These are phyloP conservation scores for Trissoscelio sp. DNA, from an alignment of 2,888 invertebrate genomes.

Conservation along the genomic window DNA sequence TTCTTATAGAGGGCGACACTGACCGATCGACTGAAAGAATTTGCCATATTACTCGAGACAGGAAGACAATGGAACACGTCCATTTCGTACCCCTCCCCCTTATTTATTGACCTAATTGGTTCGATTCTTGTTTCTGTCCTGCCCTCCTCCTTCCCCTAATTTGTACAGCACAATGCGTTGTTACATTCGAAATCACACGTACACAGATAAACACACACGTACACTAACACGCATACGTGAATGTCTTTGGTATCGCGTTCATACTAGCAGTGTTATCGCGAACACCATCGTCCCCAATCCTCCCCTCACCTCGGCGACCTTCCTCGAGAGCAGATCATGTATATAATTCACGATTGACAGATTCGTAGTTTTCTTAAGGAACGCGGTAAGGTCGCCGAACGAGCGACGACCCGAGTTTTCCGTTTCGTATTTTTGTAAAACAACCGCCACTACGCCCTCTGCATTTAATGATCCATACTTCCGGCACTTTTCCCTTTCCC, in stretches of 20 bases:
- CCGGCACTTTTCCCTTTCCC: constrained; percentile 35
- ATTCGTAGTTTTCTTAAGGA: constrained; percentile 63
- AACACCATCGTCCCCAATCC: constrained; percentile 17
- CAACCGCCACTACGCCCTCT: constrained; percentile 33
- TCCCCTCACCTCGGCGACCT: constrained; percentile 51
- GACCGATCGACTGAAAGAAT: constrained; percentile 73
- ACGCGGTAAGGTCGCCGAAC: constrained; percentile 61
- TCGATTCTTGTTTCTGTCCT: constrained; percentile 44
- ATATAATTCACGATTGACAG: constrained; percentile 62
- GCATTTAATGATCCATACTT: constrained; percentile 57
- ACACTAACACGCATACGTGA: constrained; percentile 19
- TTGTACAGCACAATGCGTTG: constrained; percentile 62
- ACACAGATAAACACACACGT: constrained; percentile 20
- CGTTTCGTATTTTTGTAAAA: constrained; percentile 63
- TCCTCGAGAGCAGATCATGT: constrained; percentile 62
- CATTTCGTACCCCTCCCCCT: constrained; percentile 68
- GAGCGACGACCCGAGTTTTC: constrained; percentile 58
- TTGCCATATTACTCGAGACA: constrained; percentile 74
- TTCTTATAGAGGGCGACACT: constrained; percentile 49
- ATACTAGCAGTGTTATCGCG: constrained; percentile 77
- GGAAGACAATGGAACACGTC: constrained; percentile 66
- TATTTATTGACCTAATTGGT: constrained; percentile 67
- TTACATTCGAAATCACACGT: constrained; percentile 48
- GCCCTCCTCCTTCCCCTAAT: not conserved
- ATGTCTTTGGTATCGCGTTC: constrained; percentile 75